Evolutionary conservation across 1,140 invertebrate species (phyloP).

Genomic region (Cydia pomonella): DNA sequence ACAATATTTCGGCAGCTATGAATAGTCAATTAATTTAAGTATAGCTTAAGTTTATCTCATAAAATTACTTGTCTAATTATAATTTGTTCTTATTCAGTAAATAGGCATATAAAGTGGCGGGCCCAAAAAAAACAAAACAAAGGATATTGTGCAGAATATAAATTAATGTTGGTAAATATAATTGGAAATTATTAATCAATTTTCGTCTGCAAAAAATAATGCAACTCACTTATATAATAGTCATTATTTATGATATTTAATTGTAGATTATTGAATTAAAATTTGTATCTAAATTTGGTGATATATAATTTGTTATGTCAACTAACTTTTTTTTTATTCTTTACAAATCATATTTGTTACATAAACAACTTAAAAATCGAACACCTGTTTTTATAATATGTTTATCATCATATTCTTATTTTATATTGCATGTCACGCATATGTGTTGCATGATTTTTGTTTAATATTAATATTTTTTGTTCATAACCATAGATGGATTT

Average conservation of each 20-base stretch:
- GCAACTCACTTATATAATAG: not conserved
- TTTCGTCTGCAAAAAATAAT: not conserved
- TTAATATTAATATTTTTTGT: no score
- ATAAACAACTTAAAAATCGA: no score
- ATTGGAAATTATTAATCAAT: not conserved
- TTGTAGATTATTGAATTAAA: not conserved
- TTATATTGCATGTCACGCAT: no score
- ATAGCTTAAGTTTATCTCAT: not conserved
- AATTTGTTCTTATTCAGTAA: not conserved
- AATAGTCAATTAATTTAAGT: conserved; percentile 16
- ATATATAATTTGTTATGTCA: no score
- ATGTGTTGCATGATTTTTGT: no score
- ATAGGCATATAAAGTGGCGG: not conserved
- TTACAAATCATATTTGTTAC: no score
- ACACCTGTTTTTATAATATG: no score
- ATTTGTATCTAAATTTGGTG: no score
- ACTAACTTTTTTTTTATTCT: no score
- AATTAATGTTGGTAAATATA: not conserved
- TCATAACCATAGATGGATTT: not conserved
- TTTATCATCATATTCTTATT: no score
- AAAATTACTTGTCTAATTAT: not conserved
- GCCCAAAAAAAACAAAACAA: not conserved
- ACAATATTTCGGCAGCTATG: conserved; percentile 9
- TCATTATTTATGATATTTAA: not conserved
- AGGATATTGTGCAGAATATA: not conserved